Evolutionary conservation across 2,888 invertebrate species (phyloP), one percentile per base, ranked within the genome.

Genomic region (Rhamphomyia laevipes): DNA sequence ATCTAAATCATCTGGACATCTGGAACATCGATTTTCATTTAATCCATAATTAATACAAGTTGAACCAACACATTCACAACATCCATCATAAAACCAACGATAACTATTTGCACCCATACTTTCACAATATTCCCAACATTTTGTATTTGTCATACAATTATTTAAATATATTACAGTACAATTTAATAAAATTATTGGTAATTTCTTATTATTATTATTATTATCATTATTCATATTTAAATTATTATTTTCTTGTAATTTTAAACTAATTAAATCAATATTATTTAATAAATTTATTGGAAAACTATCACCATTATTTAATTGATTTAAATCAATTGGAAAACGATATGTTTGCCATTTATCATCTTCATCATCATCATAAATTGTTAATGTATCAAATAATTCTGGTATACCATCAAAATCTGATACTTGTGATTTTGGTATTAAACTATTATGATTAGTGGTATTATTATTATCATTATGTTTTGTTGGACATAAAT

Each of bases 71-170:
- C 93, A 93, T 69, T 93, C 87, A 65, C 93, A 94, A 66, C 93
- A 93, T 5, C 92, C 92, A 63, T 91, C 87, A 68, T 92, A 90
- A 70, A 93, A 93, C 92, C 92, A 93, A 56, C 93, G 81, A 73
- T 77, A 91, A 68, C 67, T 65, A 46, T 57, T 63, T 9, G 68
- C 60, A 1, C 69, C 69, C 66, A 68, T 66, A 54, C 65, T 68
- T 47, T 67, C 65, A 50, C 68, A 68, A 53, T 64, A 61, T 40
- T 63, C 56, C 40, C 53, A 56, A 52, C 68, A 68, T 50, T 68
- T 69, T 50, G 57, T 59, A 17, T 61, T 58, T 2, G 61, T 59
- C 3, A 60, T 58, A 55, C 68, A 68, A 4, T 58, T 54, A 55
- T 66, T 65, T 45, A 66, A 58, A 51, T 60, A 68, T 40, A 69